Base-by-base conservation (phyloP, 2,888 invertebrate species). In the Dendrolimus pini region DNA sequence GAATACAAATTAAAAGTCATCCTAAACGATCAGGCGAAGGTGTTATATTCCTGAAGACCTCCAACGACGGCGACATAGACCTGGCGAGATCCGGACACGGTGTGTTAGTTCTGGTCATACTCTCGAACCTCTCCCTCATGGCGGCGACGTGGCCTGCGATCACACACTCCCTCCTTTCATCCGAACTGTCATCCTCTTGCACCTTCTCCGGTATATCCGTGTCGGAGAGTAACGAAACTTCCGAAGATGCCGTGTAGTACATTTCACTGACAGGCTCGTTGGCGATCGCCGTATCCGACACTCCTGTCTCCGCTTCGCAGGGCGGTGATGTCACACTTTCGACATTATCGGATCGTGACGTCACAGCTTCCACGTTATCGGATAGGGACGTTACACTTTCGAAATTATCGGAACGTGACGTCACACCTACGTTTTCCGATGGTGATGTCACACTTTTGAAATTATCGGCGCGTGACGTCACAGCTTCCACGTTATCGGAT, bases 91-190 rank as follows among this genome's bases (percentile, higher is more conserved):
- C 89, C 0, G 86, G 82, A 54, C 86, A 83, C 1, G 89, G 89
- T 61, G 89, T 87, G 72, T 82, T 84, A 9, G 85, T 75, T 6
- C 90, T 78, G 56, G 90, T 91, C 85, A 91, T 85, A 57, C 84
- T 91, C 67, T 91, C 91, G 72, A 91, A 91, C 9, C 88, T 70
- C 65, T 91, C 90, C 12, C 91, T 67, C 91, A 91, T 91, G 13
- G 91, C 91, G 9, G 91, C 91, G 71, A 91, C 91, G 72, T 91
- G 91, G 0, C 91, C 91, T 0, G 90, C 83, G 58, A 85, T 77
- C 61, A 85, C 85, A 55, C 80, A 75, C 62, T 80, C 79, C 60
- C 78, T 79, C 52, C 71, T 71, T 7, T 80, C 81, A 12, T 73
- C 75, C 59, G 47, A 47, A 47, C 47, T 47, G 12, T 67, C 70